phyloP scores from a whole-genome alignment of 2,888 invertebrate genomes.

The Palloptera scutellata region DNA sequence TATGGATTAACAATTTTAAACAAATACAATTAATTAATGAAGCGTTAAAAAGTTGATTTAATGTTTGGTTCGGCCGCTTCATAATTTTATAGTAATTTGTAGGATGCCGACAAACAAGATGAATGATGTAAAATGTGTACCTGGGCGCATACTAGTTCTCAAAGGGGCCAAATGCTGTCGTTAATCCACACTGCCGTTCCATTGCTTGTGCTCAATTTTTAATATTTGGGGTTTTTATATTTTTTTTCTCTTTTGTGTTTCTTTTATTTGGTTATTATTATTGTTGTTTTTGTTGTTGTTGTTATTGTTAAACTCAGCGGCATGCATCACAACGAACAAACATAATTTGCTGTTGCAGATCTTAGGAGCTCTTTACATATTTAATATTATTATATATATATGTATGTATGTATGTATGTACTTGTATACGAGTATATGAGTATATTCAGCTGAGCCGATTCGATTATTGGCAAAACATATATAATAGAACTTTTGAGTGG shows the following conservation, averaged over 20 bases:
- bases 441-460: too few relatives aligned
- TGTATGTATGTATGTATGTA: too few relatives aligned
- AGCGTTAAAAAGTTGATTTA: constrained; percentile 40
- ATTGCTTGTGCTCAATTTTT: neutral
- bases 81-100: constrained; percentile 32
- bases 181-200: neutral
- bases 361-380: too few relatives aligned
- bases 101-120: constrained; percentile 32
- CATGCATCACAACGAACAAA: neutral
- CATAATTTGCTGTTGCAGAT: neutral
- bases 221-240: neutral
- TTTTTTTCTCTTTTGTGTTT: neutral
- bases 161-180: constrained; percentile 2
- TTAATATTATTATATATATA: too few relatives aligned
- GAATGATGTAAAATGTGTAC: constrained; percentile 35
- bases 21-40: constrained; percentile 50
- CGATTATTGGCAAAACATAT: too few relatives aligned
- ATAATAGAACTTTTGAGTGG: too few relatives aligned
- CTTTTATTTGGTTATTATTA: constrained; percentile 4
- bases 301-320: neutral
- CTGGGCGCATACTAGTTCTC: constrained; percentile 7
- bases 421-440: too few relatives aligned
- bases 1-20: constrained; percentile 43
- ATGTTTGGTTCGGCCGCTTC: constrained; percentile 31
- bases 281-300: constrained; percentile 1